These are phyloP conservation scores for Lordiphosa stackelbergi DNA, from an alignment of 1,140 invertebrate genomes.

Conservation along the genomic window DNA sequence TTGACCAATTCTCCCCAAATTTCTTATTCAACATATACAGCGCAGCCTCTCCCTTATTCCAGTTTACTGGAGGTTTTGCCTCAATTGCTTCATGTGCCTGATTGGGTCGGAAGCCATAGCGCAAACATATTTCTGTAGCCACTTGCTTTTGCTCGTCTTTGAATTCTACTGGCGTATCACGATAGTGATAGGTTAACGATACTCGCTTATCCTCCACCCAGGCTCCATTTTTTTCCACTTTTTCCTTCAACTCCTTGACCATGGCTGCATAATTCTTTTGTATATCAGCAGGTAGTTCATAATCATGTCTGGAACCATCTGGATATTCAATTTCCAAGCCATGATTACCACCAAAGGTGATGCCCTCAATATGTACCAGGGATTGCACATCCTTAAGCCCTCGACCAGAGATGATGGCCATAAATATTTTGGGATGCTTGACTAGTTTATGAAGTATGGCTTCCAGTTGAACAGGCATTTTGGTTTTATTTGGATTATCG, in stretches of 20 bases:
- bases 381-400: constrained; percentile 90
- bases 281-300: constrained; percentile 89
- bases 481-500: constrained; percentile 90
- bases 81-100: constrained; percentile 90
- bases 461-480: constrained; percentile 88
- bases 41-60: constrained; percentile 92
- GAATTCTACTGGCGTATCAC: constrained; percentile 84
- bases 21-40: constrained; percentile 92
- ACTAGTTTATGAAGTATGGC: constrained; percentile 86
- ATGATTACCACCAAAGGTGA: constrained; percentile 94
- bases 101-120: constrained; percentile 85
- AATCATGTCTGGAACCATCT: constrained; percentile 91
- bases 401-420: constrained; percentile 90
- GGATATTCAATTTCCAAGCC: constrained; percentile 93
- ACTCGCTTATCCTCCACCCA: constrained; percentile 95
- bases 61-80: constrained; percentile 91
- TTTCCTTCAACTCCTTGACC: constrained; percentile 86
- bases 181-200: constrained; percentile 91
- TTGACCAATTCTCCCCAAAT: constrained; percentile 91
- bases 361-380: constrained; percentile 91
- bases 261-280: constrained; percentile 88
- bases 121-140: constrained; percentile 85
- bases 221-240: constrained; percentile 88
- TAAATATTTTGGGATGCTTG: constrained; percentile 90
- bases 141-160: constrained; percentile 81